phyloP scores from a whole-genome alignment of 1,140 invertebrate species.

The Sycobia sp. region DNA sequence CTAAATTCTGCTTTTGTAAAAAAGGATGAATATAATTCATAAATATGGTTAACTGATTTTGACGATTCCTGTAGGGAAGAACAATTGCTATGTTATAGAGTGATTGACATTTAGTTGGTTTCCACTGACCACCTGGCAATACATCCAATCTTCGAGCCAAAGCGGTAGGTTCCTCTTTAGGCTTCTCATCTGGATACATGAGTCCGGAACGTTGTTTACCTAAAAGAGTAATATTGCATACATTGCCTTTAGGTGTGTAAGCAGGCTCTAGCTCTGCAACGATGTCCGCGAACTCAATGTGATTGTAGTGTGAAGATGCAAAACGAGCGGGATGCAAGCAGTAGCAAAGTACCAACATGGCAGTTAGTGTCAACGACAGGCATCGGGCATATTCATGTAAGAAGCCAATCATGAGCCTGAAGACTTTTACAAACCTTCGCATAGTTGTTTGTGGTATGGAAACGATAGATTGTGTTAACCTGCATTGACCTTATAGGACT shows the following conservation, averaged over 20 bases:
- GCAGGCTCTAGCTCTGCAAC: slow-evolving; percentile 53
- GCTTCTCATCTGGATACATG: slow-evolving; percentile 53
- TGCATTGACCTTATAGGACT: no score
- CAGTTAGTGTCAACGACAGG: slow-evolving; percentile 42
- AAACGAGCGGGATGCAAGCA: slow-evolving; percentile 57
- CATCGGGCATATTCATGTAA: slow-evolving; percentile 47
- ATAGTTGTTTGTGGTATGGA: neutral
- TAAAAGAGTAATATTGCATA: slow-evolving; percentile 43
- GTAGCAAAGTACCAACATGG: slow-evolving; percentile 47
- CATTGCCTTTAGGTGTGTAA: slow-evolving; percentile 50
- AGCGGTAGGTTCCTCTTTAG: slow-evolving; percentile 44
- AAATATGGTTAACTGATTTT: slow-evolving; percentile 79
- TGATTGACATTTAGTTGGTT: slow-evolving; percentile 74
- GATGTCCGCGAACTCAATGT: slow-evolving; percentile 55
- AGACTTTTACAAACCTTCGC: slow-evolving; percentile 6
- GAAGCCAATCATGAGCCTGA: neutral
- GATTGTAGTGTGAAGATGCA: slow-evolving; percentile 55
- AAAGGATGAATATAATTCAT: slow-evolving; percentile 90
- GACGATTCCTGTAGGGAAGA: slow-evolving; percentile 85
- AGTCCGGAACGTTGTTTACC: slow-evolving; percentile 36
- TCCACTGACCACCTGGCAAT: slow-evolving; percentile 71
- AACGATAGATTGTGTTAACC: no score
- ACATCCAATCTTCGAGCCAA: slow-evolving; percentile 50
- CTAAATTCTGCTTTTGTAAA: slow-evolving; percentile 82
- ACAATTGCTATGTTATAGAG: slow-evolving; percentile 83